phyloP scores from a whole-genome alignment of 2,888 invertebrate genomes.

The Pyrgus malvae region DNA sequence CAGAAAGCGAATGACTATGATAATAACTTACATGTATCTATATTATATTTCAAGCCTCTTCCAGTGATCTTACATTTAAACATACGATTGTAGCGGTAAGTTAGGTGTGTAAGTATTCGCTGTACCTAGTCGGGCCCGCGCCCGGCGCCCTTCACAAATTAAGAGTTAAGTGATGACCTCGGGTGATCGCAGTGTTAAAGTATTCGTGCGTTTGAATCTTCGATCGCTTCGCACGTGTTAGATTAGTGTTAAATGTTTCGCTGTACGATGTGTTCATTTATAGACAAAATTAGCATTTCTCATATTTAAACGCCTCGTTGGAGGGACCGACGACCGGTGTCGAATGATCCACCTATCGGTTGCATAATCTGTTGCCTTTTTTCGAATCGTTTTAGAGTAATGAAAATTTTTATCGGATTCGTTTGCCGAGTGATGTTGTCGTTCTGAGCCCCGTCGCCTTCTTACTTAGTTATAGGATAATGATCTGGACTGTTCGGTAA shows the following conservation, averaged over 20 bases:
- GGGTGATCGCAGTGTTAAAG: constrained; percentile 54
- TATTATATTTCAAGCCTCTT: constrained; percentile 71
- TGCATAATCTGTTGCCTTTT: constrained; percentile 67
- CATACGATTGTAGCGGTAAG: constrained; percentile 69
- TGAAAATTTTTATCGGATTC: constrained; percentile 37
- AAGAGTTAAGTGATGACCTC: constrained; percentile 55
- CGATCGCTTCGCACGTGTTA: constrained; percentile 70
- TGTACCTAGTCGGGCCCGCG: constrained; percentile 68
- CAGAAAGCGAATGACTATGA: constrained; percentile 54
- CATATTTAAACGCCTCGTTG: constrained; percentile 58
- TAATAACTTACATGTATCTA: constrained; percentile 56
- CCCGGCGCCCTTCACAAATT: constrained; percentile 75
- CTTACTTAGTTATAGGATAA: constrained; percentile 34
- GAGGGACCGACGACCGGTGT: constrained; percentile 56
- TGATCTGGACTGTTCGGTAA: constrained; percentile 26
- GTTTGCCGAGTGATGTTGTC: constrained; percentile 30
- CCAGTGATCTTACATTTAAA: constrained; percentile 74
- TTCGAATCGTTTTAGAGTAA: constrained; percentile 48
- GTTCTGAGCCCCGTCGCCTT: constrained; percentile 34
- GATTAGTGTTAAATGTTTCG: constrained; percentile 74
- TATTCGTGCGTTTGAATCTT: constrained; percentile 58
- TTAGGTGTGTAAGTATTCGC: constrained; percentile 66
- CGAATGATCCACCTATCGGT: constrained; percentile 51
- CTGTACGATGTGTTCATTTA: constrained; percentile 78
- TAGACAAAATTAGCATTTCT: constrained; percentile 68